phyloP scores from a whole-genome alignment of 2,113 vertebrate genomes.

The Sus scrofa region T2T-Sscrofa CM000820.6:75190501-75191000 shows the following conservation, averaged over 20 bases:
- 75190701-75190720: not conserved
- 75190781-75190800: not conserved
- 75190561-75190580: conserved; percentile 33
- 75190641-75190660: conserved; percentile 7
- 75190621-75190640: not conserved
- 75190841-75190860: not conserved
- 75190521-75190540: not conserved
- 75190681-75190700: not conserved
- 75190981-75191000: not conserved
- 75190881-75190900: not conserved
- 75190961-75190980: not conserved
- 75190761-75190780: not conserved
- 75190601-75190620: not conserved
- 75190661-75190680: not conserved
- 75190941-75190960: conserved; percentile 19
- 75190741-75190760: not conserved
- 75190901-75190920: not conserved
- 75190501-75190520: not conserved
- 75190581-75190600: not conserved
- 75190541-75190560: not conserved
- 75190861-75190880: not conserved
- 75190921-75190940: not conserved
- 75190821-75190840: not conserved
- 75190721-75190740: not conserved
- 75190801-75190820: not conserved